phyloP scores from a whole-genome alignment of 2,888 invertebrate genomes.

The Dryadula phaetusa region DNA sequence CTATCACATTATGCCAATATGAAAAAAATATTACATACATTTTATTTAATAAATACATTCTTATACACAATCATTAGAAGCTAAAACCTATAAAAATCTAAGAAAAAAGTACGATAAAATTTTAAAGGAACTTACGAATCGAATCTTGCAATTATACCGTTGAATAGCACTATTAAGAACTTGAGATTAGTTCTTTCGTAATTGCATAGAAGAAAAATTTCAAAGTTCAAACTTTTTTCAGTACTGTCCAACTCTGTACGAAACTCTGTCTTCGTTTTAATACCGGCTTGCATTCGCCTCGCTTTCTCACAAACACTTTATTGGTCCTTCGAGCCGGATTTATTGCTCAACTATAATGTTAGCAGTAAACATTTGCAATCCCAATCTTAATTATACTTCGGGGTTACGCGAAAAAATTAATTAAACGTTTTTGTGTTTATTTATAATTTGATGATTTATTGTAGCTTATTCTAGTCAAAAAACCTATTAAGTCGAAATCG shows the following conservation, averaged over 20 bases:
- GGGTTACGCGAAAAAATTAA: slow-evolving; percentile 49
- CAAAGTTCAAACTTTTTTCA: slow-evolving; percentile 37
- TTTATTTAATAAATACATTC: no score
- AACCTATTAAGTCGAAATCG: no score
- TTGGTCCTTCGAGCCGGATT: slow-evolving; percentile 69
- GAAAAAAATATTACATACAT: no score
- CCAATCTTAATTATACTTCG: slow-evolving; percentile 63
- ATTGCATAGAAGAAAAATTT: slow-evolving; percentile 39
- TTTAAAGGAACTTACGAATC: slow-evolving; percentile 18
- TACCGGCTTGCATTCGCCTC: slow-evolving; percentile 45
- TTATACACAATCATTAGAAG: not conserved
- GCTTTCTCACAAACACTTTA: slow-evolving; percentile 62
- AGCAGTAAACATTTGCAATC: slow-evolving; percentile 67
- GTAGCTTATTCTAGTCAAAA: not conserved
- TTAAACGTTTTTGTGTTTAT: slow-evolving; percentile 37
- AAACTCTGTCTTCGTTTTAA: slow-evolving; percentile 43
- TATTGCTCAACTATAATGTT: slow-evolving; percentile 61
- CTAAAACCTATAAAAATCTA: not conserved
- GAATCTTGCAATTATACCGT: slow-evolving; percentile 32
- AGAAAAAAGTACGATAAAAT: slow-evolving; percentile 26
- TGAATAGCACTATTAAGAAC: slow-evolving; percentile 40
- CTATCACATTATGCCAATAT: no score
- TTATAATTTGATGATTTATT: not conserved
- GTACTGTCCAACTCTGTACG: slow-evolving; percentile 39
- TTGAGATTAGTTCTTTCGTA: slow-evolving; percentile 41